Conservation (phyloP, 1,140 invertebrate genomes). For the Scylla paramamosain region DNA sequence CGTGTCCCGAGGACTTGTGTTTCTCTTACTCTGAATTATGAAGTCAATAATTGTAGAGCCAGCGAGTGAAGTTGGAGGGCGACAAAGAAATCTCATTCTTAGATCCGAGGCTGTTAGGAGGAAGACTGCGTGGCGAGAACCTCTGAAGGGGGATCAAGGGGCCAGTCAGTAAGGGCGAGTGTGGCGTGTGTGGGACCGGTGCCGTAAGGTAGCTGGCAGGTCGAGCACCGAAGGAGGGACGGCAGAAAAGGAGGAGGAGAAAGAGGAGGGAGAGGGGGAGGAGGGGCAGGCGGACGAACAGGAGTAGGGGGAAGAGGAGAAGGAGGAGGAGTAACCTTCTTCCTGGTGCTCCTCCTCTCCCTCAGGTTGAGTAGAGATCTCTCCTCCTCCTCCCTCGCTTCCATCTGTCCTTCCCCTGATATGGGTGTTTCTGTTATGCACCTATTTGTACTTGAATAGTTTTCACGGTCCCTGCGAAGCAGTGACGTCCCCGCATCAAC, state of each 20-base stretch:
- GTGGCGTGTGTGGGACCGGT: background rate
- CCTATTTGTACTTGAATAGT: no score
- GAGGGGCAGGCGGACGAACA: no score
- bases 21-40: constrained; percentile 36
- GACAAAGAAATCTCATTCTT: background rate
- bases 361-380: no score
- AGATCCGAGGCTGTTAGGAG: background rate
- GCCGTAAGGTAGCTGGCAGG: constrained; percentile 30
- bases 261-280: no score
- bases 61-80: background rate
- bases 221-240: background rate
- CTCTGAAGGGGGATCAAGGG: background rate
- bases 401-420: no score
- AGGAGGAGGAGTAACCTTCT: no score
- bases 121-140: background rate
- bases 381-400: no score
- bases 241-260: background rate
- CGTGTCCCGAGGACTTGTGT: constrained; percentile 15
- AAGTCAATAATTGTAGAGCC: constrained; percentile 30
- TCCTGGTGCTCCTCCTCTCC: no score
- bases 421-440: no score
- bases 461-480: no score
- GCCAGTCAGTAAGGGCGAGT: background rate
- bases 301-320: no score
- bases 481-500: no score